phyloP scores from a whole-genome alignment of 2,888 invertebrate genomes.

The Trachelus troglodyta region DNA sequence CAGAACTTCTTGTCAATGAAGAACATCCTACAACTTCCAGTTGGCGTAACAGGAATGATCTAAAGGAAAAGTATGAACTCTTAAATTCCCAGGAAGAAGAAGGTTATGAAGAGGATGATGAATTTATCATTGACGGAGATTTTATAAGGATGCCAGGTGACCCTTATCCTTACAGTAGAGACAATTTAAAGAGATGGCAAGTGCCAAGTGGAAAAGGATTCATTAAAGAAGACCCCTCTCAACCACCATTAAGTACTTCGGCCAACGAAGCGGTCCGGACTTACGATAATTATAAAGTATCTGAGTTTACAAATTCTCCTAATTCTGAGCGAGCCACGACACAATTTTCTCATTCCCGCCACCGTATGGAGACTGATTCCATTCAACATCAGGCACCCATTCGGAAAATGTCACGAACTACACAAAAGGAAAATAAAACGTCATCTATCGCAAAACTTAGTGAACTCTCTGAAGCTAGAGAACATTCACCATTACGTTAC shows the following conservation, averaged over 20 bases:
- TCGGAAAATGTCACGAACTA: not conserved
- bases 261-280: not conserved
- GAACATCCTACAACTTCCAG: not conserved
- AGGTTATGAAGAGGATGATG: conserved; percentile 15
- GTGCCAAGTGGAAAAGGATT: conserved; percentile 20
- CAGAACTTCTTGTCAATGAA: not conserved
- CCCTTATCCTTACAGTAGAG: conserved; percentile 47
- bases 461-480: not conserved
- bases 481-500: not conserved
- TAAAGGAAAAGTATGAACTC: not conserved
- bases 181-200: conserved; percentile 46
- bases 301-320: not conserved
- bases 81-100: conserved; percentile 1
- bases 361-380: not conserved
- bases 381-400: not conserved
- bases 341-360: not conserved
- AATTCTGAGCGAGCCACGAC: not conserved
- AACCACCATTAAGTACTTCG: not conserved
- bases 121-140: conserved; percentile 10
- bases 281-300: not conserved
- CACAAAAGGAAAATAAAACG: not conserved
- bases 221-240: not conserved
- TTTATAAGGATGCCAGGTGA: conserved; percentile 45
- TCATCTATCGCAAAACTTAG: not conserved
- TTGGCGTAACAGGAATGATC: not conserved